Percentiles rank a stretch among this genome's conserved stretches.
phyloP scores from a whole-genome alignment of 2,888 invertebrate genomes.

The Chromoteleia sp. region DNA sequence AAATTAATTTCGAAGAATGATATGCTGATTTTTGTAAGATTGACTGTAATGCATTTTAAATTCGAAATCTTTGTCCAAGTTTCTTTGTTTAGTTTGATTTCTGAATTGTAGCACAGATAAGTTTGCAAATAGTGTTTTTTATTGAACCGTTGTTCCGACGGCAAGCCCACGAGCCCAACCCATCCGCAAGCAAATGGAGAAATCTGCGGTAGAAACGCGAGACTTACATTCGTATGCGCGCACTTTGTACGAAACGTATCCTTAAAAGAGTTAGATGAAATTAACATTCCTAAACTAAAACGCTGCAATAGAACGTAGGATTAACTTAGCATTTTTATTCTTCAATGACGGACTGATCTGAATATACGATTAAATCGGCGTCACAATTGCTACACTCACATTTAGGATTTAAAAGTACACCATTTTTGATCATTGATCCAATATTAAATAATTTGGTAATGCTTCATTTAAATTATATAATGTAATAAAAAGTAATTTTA shows the following conservation, averaged over 20 bases:
- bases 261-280: constrained; percentile 47
- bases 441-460: too few relatives aligned
- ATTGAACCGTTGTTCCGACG: constrained; percentile 32
- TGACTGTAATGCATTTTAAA: too few relatives aligned
- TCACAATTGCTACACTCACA: background rate
- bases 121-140: constrained; percentile 40
- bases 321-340: constrained; percentile 35
- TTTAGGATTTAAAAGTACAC: background rate
- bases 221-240: constrained; percentile 36
- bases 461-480: too few relatives aligned
- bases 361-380: constrained; percentile 6
- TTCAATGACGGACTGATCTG: constrained; percentile 9
- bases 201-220: constrained; percentile 53
- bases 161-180: constrained; percentile 66
- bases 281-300: constrained; percentile 50
- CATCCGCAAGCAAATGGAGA: constrained; percentile 59
- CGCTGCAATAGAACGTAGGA: constrained; percentile 30
- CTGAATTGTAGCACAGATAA: constrained; percentile 2
- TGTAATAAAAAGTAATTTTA: too few relatives aligned
- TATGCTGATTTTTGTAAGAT: too few relatives aligned
- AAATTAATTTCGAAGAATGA: too few relatives aligned
- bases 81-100: background rate
- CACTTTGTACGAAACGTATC: constrained; percentile 35
- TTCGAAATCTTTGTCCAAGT: too few relatives aligned
- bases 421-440: too few relatives aligned